Evolutionary conservation across 2,888 invertebrate genomes (phyloP), one percentile per base, ranked within the genome.

Genomic region (Catocala fraxini): DNA sequence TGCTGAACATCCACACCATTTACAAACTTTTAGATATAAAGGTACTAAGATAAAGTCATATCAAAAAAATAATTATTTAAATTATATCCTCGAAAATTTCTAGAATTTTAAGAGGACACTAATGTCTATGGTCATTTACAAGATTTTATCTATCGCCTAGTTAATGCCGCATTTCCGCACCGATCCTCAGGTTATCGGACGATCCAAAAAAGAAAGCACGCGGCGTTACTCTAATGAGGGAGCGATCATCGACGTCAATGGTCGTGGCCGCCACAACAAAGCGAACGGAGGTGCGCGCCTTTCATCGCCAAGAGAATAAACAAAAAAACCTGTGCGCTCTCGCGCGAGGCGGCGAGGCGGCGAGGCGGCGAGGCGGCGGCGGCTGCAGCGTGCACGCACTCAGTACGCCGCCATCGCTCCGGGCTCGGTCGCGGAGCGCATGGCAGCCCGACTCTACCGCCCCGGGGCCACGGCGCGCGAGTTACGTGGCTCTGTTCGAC

Each of bases 331-430:
- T 63, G 62, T 34, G 41, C 59, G 63, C 25, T 35, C 11, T 13
- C 15, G 46, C 48, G 25, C 48, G 12, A 12, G 10, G 47, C 55
- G 59, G 46, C 39, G 45, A 25, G 25, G 33, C 4, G 6, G 69
- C 63, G 48, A 63, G 63, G 45, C 57, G 55, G 63, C 55, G 59
- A 49, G 45, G 12, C 35, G 42, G 35, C n/a, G 10, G 68, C 64
- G 51, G 87, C 79, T 94, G 90, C 73, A 89, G 62, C 88, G 79
- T 71, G 56, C 72, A 79, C 63, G 61, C 65, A 67, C 72, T 54
- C 60, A 65, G 63, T 51, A 55, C 45, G 11, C 42, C 10, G 53
- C 11, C 25, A 41, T 34, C 45, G 13, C 34, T 13, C 41, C 35
- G 35, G 35, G 25, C 1, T 4, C 25, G 48, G 41, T 48, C 41